These are phyloP conservation scores for Hypotaenidia okinawae DNA, from an alignment of 2,797 vertebrate species.

Conservation along the genomic window DNA sequence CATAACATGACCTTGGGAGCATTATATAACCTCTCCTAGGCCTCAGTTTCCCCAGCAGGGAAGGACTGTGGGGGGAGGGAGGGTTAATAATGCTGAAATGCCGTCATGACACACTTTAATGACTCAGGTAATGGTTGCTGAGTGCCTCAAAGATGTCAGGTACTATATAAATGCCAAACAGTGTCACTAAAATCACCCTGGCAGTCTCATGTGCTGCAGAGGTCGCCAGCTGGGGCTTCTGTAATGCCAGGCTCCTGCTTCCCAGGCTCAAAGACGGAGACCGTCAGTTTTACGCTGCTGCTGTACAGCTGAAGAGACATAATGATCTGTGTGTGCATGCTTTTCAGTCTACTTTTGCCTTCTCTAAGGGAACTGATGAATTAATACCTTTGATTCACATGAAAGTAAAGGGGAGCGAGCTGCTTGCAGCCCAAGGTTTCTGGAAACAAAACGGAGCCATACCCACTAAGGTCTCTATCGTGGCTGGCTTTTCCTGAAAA, in stretches of 20 bases:
- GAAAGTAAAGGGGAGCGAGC: background rate
- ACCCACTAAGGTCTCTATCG: background rate
- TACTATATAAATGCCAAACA: background rate
- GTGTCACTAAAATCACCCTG: background rate
- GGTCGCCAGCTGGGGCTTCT: background rate
- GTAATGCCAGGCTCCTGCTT: background rate
- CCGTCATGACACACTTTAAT: background rate
- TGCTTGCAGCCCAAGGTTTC: background rate
- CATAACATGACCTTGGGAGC: conserved; percentile 25
- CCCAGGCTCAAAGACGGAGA: background rate
- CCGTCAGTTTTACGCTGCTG: rapidly evolving
- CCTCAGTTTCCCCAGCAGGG: conserved; percentile 46
- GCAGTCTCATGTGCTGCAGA: conserved; percentile 12
- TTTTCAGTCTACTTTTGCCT: background rate
- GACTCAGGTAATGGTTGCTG: background rate
- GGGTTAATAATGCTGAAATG: background rate
- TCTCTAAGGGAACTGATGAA: background rate
- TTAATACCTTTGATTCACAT: background rate
- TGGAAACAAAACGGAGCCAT: background rate
- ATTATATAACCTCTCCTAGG: conserved; percentile 1
- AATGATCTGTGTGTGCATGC: rapidly evolving
- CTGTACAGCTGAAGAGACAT: background rate
- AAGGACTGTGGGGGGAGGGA: background rate
- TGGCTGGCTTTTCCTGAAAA: conserved; percentile 15
- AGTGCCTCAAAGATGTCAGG: background rate